phyloP scores from a whole-genome alignment of 2,113 vertebrate genomes.

The Eretmochelys imbricata region DNA sequence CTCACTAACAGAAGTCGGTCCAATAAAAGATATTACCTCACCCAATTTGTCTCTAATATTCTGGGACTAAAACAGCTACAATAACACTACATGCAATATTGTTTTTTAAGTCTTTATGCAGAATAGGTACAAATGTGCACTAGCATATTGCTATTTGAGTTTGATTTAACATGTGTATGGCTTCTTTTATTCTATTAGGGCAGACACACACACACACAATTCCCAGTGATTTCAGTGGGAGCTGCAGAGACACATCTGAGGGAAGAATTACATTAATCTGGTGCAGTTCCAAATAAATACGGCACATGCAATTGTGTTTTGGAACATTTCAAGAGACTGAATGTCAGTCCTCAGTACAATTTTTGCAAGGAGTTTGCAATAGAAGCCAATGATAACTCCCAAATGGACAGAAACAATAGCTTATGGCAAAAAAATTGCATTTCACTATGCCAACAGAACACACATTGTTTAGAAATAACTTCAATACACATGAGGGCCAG shows the following conservation, averaged over 20 bases:
- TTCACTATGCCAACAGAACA: not conserved
- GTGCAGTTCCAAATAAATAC: not conserved
- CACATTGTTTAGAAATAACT: not conserved
- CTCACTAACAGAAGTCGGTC: not conserved
- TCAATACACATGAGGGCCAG: fast-evolving
- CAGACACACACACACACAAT: not conserved
- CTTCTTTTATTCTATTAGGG: not conserved
- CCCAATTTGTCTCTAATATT: not conserved
- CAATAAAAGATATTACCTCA: not conserved
- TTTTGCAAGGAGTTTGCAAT: not conserved
- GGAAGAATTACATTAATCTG: not conserved
- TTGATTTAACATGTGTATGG: not conserved
- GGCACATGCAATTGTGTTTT: not conserved
- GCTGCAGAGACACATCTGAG: not conserved
- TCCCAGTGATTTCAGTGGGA: not conserved
- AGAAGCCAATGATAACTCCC: not conserved
- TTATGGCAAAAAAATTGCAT: not conserved
- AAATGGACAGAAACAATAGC: not conserved
- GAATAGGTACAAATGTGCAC: slow-evolving; percentile 12
- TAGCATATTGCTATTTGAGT: not conserved
- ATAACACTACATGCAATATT: not conserved
- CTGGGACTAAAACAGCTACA: not conserved
- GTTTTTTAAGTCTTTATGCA: not conserved
- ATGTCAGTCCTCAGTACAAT: not conserved
- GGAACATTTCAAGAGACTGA: not conserved